Evolutionary conservation across 2,888 invertebrate genomes (phyloP), one percentile per base, ranked within the genome.

Genomic region (Drosophila nigricruria): DNA sequence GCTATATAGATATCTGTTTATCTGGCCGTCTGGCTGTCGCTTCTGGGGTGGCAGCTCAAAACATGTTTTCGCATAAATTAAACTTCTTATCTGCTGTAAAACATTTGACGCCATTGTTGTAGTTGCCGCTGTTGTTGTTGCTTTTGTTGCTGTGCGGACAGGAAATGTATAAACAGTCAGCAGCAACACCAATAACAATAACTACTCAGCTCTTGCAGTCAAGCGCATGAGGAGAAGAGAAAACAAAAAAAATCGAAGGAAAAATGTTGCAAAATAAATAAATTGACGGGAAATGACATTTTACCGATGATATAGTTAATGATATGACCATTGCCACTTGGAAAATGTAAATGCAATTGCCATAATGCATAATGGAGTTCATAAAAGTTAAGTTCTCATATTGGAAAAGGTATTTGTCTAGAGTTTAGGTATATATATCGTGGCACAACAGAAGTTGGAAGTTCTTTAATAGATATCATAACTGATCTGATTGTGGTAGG

Each of bases 11-110:
- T 74, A 69, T 80, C 38, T 74, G 75, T 75, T 78, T 78, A 75
- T 79, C 77, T 72, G 81, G 23, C 52, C 34, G 79, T 77, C 72
- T 80, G 77, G 63, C 72, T 67, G 68, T 70, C 75, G 63, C 61
- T 72, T 58, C 64, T 58, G 70, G 73, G 66, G 74, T 34, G 73
- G 74, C 20, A 47, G 42, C 80, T 75, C 77, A 88, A 86, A 88
- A 87, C 89, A 90, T 89, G 90, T 83, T 87, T 89, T 87, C 90
- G 90, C 90, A 90, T 90, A 90, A 90, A 90, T 90, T 90, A 87
- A 90, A 82, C 80, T 87, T 88, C 90, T 90, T 90, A 90, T 90
- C 90, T 81, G 87, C 80, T 81, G 77, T 84, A 79, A 80, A 89
- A 79, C 90, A 90, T 88, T 88, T 89, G 89, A 85, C 72, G 85